These are phyloP conservation scores for Drosophila gunungcola DNA, from an alignment of 1,140 invertebrate species.

Conservation along the genomic window DNA sequence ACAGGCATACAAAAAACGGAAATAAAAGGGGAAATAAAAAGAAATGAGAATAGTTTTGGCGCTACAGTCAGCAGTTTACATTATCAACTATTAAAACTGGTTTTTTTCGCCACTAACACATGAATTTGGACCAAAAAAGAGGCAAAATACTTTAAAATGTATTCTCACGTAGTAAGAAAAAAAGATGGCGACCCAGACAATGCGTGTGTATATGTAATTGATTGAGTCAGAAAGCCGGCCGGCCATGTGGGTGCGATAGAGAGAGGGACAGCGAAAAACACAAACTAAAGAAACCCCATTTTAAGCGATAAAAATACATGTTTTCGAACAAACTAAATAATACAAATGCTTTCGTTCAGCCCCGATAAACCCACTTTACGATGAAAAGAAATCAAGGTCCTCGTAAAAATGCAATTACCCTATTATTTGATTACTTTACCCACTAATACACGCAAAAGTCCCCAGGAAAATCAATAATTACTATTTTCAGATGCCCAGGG, in stretches of 20 bases:
- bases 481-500: conserved; percentile 49
- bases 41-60: conserved; percentile 45
- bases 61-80: conserved; percentile 20
- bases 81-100: conserved; percentile 40
- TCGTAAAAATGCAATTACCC: conserved; percentile 9
- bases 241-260: conserved; percentile 10
- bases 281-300: conserved; percentile 1
- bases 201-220: conserved; percentile 16
- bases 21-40: conserved; percentile 1
- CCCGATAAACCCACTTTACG: background rate
- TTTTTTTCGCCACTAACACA: conserved; percentile 20
- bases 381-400: background rate
- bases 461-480: conserved; percentile 65
- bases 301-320: conserved; percentile 6
- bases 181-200: conserved; percentile 55
- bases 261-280: conserved; percentile 5
- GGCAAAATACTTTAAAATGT: conserved; percentile 32
- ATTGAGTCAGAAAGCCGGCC: conserved; percentile 66
- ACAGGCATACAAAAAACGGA: background rate
- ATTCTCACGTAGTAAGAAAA: conserved; percentile 7
- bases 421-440: conserved; percentile 13
- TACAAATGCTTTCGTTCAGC: background rate
- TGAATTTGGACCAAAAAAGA: conserved; percentile 8
- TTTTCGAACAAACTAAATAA: background rate
- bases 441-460: background rate